Conservation (phyloP, 2,797 vertebrate genomes). For the Sparus aurata region DNA sequence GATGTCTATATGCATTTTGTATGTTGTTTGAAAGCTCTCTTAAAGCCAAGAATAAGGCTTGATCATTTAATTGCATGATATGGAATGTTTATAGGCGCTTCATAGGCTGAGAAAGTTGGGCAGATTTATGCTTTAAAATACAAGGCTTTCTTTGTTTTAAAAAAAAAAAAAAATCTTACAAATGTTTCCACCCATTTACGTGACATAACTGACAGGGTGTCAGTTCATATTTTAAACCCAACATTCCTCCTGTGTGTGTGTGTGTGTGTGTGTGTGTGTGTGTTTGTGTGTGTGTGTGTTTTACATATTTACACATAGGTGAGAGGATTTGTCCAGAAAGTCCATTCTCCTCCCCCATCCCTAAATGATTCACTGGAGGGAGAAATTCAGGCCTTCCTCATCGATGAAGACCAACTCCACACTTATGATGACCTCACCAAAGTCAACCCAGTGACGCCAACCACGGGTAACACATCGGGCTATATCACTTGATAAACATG, state of each 20-base stretch:
- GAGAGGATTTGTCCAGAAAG: conserved; percentile 74
- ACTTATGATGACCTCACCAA: conserved; percentile 95
- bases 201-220: background rate
- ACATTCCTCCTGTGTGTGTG: background rate
- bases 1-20: background rate
- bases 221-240: background rate
- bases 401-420: conserved; percentile 88
- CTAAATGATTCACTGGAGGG: conserved; percentile 84
- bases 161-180: background rate
- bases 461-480: conserved; percentile 86
- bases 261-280: background rate
- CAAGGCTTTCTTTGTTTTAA: background rate
- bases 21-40: background rate
- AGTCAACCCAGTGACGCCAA: conserved; percentile 95
- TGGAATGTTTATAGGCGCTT: background rate
- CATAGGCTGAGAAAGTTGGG: background rate
- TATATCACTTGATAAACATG: background rate
- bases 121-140: background rate
- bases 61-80: background rate
- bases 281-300: background rate
- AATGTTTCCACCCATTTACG: background rate
- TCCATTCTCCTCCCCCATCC: conserved; percentile 42
- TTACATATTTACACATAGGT: conserved; percentile 72
- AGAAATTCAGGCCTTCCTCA: conserved; percentile 90
- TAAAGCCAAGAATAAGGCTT: background rate